Evolutionary conservation across 1,140 invertebrate genomes (phyloP), one percentile per base, ranked within the genome.

Genomic region (Drosophila ambigua): DNA sequence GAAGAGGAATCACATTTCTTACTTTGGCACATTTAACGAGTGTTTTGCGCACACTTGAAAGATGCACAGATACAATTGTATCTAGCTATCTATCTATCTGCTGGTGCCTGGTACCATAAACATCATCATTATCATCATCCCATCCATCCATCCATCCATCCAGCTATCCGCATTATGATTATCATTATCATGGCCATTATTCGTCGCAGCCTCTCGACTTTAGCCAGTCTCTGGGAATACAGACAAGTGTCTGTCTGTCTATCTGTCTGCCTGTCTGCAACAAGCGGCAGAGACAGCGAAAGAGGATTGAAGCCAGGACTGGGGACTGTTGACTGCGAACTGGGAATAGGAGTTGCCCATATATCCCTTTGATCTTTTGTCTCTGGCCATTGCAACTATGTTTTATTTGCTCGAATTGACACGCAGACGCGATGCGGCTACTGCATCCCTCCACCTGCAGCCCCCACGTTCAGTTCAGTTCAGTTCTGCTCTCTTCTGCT

Each of bases 1-100:
- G 23, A 24, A 24, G 23, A 24, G 4, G 23, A 24, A 24, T 24
- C 54, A 68, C 82, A 75, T 85, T 87, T 87, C 78, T 85, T 81
- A 82, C 81, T 85, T 85, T 85, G 82, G 83, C 83, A 85, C 81
- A 85, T 88, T 85, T 85, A 85, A 85, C 82, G 78, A 85, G 83
- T 82, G 82, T 88, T 78, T 87, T 85, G 80, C 73, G 72, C 81
- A 83, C 75, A 73, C 81, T 84, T 77, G 64, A 84, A 55, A 72
- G 43, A 62, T 63, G 66, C 62, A 49, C 57, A 63, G 77, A 57
- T 73, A 74, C 68, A 73, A 84, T 77, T 77, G 82, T 85, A 80
- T 63, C 76, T 67, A 51, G 41, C 8, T 41, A 57, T 23, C 20
- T 67, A 51, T 45, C 13, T 41, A 57, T 23, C 20, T 41, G 57